Evolutionary conservation across 2,797 vertebrate species (phyloP).

Genomic region (Merluccius polli): DNA sequence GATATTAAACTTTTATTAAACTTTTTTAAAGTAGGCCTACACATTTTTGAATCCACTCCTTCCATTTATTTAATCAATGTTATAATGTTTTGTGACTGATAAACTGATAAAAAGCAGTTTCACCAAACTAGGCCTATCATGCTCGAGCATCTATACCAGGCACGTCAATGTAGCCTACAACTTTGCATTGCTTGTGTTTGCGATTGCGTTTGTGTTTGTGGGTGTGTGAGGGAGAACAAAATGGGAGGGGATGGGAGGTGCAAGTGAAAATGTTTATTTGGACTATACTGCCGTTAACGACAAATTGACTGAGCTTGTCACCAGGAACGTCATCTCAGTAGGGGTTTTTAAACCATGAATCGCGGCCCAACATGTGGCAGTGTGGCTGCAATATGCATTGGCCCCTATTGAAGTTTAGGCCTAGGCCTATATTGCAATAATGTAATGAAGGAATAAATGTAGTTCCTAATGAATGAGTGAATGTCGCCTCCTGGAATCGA

Average conservation of each 20-base stretch:
- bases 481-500: neutral
- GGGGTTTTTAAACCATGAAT: neutral
- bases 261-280: neutral
- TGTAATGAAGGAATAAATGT: no score
- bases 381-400: neutral
- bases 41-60: neutral
- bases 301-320: slow-evolving; percentile 9
- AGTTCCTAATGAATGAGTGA: no score
- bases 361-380: neutral
- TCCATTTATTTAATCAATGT: neutral
- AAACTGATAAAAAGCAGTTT: neutral
- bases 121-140: neutral
- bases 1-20: neutral
- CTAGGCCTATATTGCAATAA: neutral
- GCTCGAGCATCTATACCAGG: neutral
- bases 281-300: neutral
- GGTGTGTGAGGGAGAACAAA: neutral
- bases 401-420: neutral
- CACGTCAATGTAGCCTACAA: neutral
- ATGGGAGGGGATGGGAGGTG: neutral
- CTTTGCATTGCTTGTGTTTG: neutral
- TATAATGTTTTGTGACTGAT: neutral
- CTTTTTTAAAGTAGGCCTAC: neutral
- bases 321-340: neutral
- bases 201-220: neutral